Conservation (phyloP, 2,888 invertebrate genomes). For the Spicauda simplicius region DNA sequence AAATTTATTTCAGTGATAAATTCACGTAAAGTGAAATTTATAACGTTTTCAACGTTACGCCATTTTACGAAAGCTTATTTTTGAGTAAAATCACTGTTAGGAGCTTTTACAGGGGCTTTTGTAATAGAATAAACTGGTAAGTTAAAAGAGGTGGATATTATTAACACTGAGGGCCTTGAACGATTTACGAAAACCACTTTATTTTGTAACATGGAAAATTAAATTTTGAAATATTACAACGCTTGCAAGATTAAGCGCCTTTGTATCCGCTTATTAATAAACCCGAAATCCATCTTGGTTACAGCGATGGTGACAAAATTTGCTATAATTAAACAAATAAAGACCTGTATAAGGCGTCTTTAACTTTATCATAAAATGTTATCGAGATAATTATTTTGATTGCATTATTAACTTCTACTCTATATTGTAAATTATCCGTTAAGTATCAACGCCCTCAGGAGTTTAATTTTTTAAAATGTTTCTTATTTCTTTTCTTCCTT, state of each 20-base stretch:
- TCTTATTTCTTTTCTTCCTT: no score
- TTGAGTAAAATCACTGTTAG: conserved; percentile 7
- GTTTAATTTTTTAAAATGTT: no score
- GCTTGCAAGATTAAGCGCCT: conserved; percentile 14
- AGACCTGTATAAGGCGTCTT: not conserved
- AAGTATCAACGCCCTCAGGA: no score
- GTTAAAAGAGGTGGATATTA: conserved; percentile 24
- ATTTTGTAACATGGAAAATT: conserved; percentile 19
- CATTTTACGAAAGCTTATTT: conserved; percentile 15
- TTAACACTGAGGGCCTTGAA: conserved; percentile 25
- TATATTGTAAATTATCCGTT: no score
- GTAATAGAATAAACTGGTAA: conserved; percentile 19
- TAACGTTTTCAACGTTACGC: conserved; percentile 5
- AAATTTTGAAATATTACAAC: conserved; percentile 17
- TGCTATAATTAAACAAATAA: conserved; percentile 2
- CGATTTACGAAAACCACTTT: conserved; percentile 24
- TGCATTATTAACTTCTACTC: no score
- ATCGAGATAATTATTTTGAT: not conserved
- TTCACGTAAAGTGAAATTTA: conserved; percentile 12
- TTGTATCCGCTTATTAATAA: conserved; percentile 16
- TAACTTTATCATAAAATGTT: not conserved
- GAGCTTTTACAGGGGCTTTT: conserved; percentile 13
- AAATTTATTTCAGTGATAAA: conserved; percentile 27
- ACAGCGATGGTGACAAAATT: not conserved
- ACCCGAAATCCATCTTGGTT: not conserved